These are phyloP conservation scores for Galleria mellonella DNA, from an alignment of 1,140 invertebrate genomes.

Conservation along the genomic window DNA sequence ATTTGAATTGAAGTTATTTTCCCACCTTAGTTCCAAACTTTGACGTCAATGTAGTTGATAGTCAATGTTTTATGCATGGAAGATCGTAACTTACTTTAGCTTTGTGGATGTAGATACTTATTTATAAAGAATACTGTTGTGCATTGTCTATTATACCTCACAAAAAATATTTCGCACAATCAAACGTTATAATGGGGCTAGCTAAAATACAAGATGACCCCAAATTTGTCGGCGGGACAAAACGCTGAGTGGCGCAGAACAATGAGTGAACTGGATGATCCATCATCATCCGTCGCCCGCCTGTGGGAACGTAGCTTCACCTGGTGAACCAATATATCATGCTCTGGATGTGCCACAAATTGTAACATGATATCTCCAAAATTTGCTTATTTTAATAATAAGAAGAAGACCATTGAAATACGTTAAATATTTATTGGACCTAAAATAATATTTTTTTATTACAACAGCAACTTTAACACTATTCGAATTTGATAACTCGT, in stretches of 20 bases:
- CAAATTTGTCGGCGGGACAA: constrained; percentile 59
- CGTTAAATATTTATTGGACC: not conserved
- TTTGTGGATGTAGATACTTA: too few relatives aligned
- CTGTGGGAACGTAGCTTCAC: constrained; percentile 58
- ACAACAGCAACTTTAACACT: too few relatives aligned
- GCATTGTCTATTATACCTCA: not conserved
- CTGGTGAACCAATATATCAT: constrained; percentile 55
- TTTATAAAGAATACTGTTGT: too few relatives aligned
- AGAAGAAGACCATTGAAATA: not conserved
- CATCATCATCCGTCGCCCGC: constrained; percentile 57
- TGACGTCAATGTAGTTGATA: too few relatives aligned
- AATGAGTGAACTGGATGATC: constrained; percentile 45
- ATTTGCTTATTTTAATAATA: not conserved
- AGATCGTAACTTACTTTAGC: too few relatives aligned
- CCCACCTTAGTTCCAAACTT: too few relatives aligned
- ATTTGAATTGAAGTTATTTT: not conserved
- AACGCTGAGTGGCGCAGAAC: constrained; percentile 31
- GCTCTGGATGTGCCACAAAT: constrained; percentile 28
- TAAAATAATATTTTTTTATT: too few relatives aligned
- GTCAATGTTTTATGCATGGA: too few relatives aligned
- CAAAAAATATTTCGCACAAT: constrained; percentile 26
- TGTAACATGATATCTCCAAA: constrained; percentile 16
- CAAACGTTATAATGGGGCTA: constrained; percentile 19
- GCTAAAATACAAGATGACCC: constrained; percentile 43
- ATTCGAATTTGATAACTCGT: too few relatives aligned